Conservation (phyloP, 30 jellyfish, hydroid and myxozoan species). For the Morbakka virulenta region DNA sequence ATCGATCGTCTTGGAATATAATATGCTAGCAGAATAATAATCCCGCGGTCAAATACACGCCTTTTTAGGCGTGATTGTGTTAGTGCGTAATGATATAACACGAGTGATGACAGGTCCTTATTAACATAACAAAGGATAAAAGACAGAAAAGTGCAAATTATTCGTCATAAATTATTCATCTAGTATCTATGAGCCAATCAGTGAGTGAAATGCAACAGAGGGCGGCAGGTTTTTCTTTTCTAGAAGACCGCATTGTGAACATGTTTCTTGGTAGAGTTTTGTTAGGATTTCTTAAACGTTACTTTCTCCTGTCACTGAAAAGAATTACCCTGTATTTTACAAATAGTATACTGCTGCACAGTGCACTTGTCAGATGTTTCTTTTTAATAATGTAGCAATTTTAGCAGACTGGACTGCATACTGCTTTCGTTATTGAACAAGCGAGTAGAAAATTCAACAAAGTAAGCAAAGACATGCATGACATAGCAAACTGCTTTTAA, state of each 20-base stretch:
- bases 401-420: no score
- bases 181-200: conserved; percentile 71
- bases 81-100: conserved; percentile 83
- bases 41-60: conserved; percentile 83
- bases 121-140: conserved; percentile 77
- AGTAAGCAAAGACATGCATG: no score
- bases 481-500: no score
- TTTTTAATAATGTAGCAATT: not conserved
- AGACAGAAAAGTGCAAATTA: conserved; percentile 84
- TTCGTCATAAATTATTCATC: conserved; percentile 69
- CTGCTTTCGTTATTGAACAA: no score
- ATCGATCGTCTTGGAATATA: not conserved
- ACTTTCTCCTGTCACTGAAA: no score
- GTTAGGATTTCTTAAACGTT: not conserved
- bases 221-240: conserved; percentile 81
- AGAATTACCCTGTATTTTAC: no score
- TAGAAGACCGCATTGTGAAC: conserved; percentile 68
- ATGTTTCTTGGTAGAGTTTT: conserved; percentile 39
- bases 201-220: conserved; percentile 50
- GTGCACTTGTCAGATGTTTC: not conserved
- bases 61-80: conserved; percentile 92
- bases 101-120: conserved; percentile 81
- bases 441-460: no score
- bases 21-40: conserved; percentile 49
- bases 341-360: no score